These are phyloP conservation scores for Sipha flava DNA, from an alignment of 1,140 invertebrate genomes.

Conservation along the genomic window DNA sequence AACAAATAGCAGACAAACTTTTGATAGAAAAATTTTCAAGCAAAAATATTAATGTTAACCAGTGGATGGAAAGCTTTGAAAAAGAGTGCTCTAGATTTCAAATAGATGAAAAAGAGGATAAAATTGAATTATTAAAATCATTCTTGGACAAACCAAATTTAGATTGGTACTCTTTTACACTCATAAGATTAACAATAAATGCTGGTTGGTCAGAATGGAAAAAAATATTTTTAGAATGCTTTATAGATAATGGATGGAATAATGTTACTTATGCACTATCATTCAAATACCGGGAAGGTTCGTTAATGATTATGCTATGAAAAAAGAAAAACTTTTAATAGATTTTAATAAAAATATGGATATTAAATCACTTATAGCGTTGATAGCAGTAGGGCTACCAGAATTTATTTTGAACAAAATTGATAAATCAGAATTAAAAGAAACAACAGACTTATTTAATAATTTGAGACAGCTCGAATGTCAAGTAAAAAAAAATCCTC, in stretches of 20 bases:
- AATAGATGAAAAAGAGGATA: background rate
- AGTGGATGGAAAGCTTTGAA: background rate
- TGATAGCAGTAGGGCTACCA: slow-evolving; percentile 18
- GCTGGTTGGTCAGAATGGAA: slow-evolving; percentile 4
- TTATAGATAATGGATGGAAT: background rate
- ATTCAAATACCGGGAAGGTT: slow-evolving; percentile 1
- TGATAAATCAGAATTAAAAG: background rate
- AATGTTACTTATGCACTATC: background rate
- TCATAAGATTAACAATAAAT: background rate
- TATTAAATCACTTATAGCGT: background rate
- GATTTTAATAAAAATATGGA: background rate
- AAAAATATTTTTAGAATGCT: background rate
- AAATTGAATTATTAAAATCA: slow-evolving; percentile 10
- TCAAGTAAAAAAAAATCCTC: background rate
- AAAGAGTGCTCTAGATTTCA: background rate
- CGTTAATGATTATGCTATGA: background rate
- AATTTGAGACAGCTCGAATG: background rate
- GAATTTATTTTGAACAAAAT: slow-evolving; percentile 3
- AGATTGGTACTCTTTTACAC: background rate
- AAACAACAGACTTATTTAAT: background rate
- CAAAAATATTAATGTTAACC: background rate
- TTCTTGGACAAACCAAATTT: background rate
- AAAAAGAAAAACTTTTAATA: slow-evolving; percentile 27
- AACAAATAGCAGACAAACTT: background rate
- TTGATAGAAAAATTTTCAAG: background rate